Evolutionary conservation across 2,797 vertebrate species (phyloP), one percentile per base, ranked within the genome.

Genomic region (Pogonophryne albipinna): DNA sequence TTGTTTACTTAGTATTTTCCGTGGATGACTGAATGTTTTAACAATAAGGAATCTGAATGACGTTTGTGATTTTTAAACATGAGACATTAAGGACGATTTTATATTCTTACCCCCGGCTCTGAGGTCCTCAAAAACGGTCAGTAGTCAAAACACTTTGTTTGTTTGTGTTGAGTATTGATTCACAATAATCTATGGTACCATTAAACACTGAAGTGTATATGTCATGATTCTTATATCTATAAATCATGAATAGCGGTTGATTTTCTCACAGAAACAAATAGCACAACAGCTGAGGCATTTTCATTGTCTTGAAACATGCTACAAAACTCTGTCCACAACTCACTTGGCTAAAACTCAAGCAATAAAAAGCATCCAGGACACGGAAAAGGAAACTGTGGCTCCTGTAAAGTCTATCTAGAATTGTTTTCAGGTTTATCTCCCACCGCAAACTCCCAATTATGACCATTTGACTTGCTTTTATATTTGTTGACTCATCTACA

Each of bases 371-470:
- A 19, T 62, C 56, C 38, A 56, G 58, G 23, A 80, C 15, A n/a
- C 1, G 31, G 6, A 68, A 79, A 78, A 74, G 77, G 79, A 75
- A 87, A 82, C 49, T 78, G 52, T 46, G 55, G 74, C 71, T 82
- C 59, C 57, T 49, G 64, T 81, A 76, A 87, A 87, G 71, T 52
- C 51, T 52, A 80, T 45, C 46, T 34, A 17, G 20, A 68, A 72
- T 16, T 62, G 66, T 71, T 83, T 61, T 71, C 75, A 82, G 77
- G 46, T 74, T 64, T 5, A 51, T 31, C 38, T 69, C 17, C 57
- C 10, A 44, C 50, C 34, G 3, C 1, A 6, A 59, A 52, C 63
- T 53, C 34, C n/a, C 20, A 60, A 52, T 34, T 42, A 61, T 20
- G 27, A 27, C 27, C 16, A 20, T 55, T 57, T 34, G 42, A 79